Evolutionary conservation across 1,140 invertebrate species (phyloP).

Genomic region (Oppia nitens): DNA sequence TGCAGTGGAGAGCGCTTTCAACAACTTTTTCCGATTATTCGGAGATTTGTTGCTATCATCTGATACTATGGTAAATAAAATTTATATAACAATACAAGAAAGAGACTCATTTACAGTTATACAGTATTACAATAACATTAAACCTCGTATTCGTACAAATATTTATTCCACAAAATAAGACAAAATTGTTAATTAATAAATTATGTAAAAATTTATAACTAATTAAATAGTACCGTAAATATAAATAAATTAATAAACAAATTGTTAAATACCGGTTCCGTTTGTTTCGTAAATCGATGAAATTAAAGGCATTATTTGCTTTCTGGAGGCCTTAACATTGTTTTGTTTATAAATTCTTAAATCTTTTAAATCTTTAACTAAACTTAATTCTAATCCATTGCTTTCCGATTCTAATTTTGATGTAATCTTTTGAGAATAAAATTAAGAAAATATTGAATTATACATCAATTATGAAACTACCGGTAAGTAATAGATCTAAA

Average conservation of each 20-base stretch:
- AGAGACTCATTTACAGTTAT: no score
- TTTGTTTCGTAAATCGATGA: conserved; percentile 22
- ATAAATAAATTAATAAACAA: no score
- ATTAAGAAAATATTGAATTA: background rate
- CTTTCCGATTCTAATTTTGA: conserved; percentile 2
- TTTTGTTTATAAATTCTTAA: conserved; percentile 23
- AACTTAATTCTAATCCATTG: background rate
- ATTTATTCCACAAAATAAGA: no score
- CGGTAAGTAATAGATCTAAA: conserved; percentile 4
- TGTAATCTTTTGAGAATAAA: conserved; percentile 5
- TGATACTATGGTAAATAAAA: no score
- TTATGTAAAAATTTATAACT: no score
- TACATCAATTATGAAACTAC: no score
- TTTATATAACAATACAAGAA: no score
- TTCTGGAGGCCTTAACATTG: conserved; percentile 25
- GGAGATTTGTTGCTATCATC: background rate
- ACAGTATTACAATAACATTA: no score
- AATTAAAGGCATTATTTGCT: conserved; percentile 27
- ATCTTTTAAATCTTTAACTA: background rate
- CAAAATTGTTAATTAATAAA: no score
- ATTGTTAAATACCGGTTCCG: background rate
- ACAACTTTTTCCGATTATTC: background rate
- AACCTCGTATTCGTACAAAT: no score
- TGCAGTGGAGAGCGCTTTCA: background rate
- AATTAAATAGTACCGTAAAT: no score